A percentile compares a stretch with the other conserved stretches of the same genome.
These are phyloP conservation scores for Eledona agricola DNA, from an alignment of 2,888 invertebrate species.

Conservation along the genomic window DNA sequence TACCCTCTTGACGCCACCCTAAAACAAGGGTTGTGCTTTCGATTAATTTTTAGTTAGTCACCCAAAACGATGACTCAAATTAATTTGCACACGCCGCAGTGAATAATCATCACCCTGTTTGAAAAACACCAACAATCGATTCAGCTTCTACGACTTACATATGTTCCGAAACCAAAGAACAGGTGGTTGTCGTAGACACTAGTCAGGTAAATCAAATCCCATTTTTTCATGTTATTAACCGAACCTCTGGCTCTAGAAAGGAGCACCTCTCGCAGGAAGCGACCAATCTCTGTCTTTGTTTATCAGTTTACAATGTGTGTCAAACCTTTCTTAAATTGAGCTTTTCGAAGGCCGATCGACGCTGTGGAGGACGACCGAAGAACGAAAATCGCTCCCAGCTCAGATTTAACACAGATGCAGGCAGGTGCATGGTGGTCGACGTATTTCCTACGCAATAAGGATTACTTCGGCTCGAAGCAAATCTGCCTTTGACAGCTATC, in stretches of 20 bases:
- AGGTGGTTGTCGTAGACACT: conserved; percentile 34
- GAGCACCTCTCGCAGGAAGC: conserved; percentile 44
- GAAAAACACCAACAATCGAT: too few species aligned
- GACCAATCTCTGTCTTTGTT: conserved; percentile 49
- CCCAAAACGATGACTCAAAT: conserved; percentile 29
- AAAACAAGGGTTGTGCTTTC: conserved; percentile 12
- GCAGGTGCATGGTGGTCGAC: conserved; percentile 44
- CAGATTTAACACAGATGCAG: conserved; percentile 47
- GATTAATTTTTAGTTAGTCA: conserved; percentile 36
- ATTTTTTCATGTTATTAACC: conserved; percentile 19
- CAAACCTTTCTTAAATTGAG: conserved; percentile 29
- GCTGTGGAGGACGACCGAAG: conserved; percentile 33
- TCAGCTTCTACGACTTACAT: too few species aligned
- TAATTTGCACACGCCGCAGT: conserved; percentile 20
- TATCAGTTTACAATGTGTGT: conserved; percentile 40
- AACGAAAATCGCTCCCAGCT: conserved; percentile 32
- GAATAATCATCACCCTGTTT: conserved; percentile 12
- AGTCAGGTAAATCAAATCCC: conserved; percentile 31
- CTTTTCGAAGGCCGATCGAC: conserved; percentile 9
- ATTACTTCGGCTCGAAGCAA: conserved; percentile 45
- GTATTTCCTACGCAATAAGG: conserved; percentile 46
- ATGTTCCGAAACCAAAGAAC: conserved; percentile 23
- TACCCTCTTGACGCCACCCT: conserved; percentile 18
- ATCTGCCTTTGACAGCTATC: conserved; percentile 57
- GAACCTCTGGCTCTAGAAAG: conserved; percentile 7